Base-by-base conservation (phyloP, 2,888 invertebrate genomes). In the Chesias legatella region DNA sequence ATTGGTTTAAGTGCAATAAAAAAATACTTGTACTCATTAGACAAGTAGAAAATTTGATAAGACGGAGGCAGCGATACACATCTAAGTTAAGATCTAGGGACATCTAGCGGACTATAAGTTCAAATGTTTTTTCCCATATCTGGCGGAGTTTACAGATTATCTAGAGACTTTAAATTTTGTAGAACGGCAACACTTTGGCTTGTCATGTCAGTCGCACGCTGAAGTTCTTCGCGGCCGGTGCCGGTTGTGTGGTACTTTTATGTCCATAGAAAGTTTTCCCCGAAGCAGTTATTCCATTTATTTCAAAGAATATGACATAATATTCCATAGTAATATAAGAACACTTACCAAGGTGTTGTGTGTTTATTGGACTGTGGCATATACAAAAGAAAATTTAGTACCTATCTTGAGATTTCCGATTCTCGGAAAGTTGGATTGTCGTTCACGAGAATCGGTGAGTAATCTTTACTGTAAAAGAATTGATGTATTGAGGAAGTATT, bases 341-440 rank as follows among this genome's bases (percentile, higher is more conserved):
- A 53, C 47, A 36, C 34, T 54, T 48, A 30, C 27, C 53, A 31
- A 43, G 65, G 77, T 79, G 77, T 41, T 51, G 75, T 82, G 75
- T 50, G 52, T 52, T 51, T 56, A 60, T 60, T 42, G 66, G 72
- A 71, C 71, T 72, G 74, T 79, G 73, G 46, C 51, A 44, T 46
- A 54, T 53, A 53, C 52, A 53, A 56, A 47, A 57, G 47, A 55
- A n/a, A 40, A 44, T 52, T 51, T 51, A 63, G 60, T 63, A 68
- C 62, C 67, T 68, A 68, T 63, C 67, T 68, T 66, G 62, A 67
- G 46, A 67, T 65, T 70, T 65, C 58, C 62, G 74, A 70, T 80
- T 80, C 80, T 77, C 66, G 73, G 82, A 82, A 84, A 77, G 73
- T 79, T 74, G 81, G 81, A 78, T 79, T 73, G 77, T 73, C 73